Conservation (phyloP, 1,140 invertebrate genomes). For the Ceratosolen fusciceps region DNA sequence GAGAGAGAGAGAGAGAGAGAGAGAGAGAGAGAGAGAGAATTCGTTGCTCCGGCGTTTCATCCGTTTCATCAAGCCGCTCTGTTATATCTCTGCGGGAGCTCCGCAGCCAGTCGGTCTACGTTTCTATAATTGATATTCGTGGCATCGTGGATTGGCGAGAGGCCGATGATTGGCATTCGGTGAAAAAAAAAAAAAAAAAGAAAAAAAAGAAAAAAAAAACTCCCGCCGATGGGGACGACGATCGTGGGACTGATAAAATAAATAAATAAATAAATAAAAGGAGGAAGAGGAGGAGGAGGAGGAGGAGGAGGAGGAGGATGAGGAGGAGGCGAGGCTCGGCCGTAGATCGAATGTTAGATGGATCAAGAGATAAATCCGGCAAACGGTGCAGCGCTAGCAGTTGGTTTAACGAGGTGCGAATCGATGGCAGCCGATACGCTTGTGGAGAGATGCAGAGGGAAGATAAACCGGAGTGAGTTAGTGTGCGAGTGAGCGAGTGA, state of each 20-base stretch:
- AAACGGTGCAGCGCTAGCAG: not conserved
- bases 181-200: not conserved
- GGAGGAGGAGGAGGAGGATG: not conserved
- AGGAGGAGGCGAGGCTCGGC: not conserved
- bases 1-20: too few species aligned
- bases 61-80: not conserved
- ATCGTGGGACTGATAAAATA: too few species aligned
- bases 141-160: not conserved
- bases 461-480: not conserved
- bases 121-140: not conserved
- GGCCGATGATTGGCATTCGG: not conserved
- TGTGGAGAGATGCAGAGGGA: not conserved
- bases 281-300: not conserved
- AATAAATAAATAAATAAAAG: not conserved
- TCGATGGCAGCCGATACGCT: not conserved
- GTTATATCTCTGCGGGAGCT: not conserved
- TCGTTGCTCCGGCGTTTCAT: not conserved
- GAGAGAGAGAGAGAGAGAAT: not conserved
- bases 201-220: too few species aligned
- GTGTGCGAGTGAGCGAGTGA: not conserved
- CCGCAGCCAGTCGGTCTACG: not conserved
- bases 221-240: too few species aligned
- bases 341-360: not conserved
- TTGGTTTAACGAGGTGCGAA: slow-evolving; percentile 14
- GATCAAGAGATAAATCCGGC: not conserved